A percentile compares a stretch with the other conserved stretches of the same genome.
Evolutionary conservation across 2,113 vertebrate species (phyloP).

Genomic region (Pipa parva): DNA sequence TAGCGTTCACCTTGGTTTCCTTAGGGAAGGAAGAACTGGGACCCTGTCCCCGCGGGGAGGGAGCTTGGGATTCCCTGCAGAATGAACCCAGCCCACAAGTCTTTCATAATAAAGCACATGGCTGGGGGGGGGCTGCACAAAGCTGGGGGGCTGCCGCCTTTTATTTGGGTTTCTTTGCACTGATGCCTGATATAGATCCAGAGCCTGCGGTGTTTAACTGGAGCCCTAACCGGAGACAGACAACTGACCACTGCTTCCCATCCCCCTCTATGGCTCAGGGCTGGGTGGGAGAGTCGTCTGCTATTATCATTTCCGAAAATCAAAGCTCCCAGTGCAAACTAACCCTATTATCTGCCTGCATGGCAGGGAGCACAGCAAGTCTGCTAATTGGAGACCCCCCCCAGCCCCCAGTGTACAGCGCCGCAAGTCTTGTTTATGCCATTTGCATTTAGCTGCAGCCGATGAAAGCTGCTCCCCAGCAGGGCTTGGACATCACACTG

Average conservation of each 20-base stretch:
- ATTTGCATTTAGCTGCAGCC: too few relatives aligned
- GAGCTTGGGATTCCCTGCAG: background rate
- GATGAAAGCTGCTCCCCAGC: too few relatives aligned
- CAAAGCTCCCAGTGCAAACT: constrained; percentile 31
- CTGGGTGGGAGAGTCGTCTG: constrained; percentile 1
- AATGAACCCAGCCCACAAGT: too few relatives aligned
- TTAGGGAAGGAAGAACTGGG: constrained; percentile 17
- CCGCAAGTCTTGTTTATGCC: too few relatives aligned
- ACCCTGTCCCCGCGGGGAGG: constrained; percentile 10
- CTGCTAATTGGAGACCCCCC: background rate
- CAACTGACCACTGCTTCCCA: background rate
- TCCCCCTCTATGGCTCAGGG: constrained; percentile 4
- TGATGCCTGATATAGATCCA: too few relatives aligned
- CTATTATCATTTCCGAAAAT: constrained; percentile 18
- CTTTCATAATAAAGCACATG: too few relatives aligned
- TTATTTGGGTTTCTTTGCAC: too few relatives aligned
- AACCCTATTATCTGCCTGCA: background rate
- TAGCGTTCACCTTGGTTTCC: constrained; percentile 1
- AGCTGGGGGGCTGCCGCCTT: too few relatives aligned
- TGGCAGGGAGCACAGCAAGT: background rate
- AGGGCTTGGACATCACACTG: too few relatives aligned
- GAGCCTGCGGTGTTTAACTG: too few relatives aligned
- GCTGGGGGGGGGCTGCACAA: too few relatives aligned
- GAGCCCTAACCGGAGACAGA: background rate
- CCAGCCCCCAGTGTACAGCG: too few relatives aligned